phyloP scores from a whole-genome alignment of 2,797 vertebrate genomes.

The Tenualosa ilisha region DNA sequence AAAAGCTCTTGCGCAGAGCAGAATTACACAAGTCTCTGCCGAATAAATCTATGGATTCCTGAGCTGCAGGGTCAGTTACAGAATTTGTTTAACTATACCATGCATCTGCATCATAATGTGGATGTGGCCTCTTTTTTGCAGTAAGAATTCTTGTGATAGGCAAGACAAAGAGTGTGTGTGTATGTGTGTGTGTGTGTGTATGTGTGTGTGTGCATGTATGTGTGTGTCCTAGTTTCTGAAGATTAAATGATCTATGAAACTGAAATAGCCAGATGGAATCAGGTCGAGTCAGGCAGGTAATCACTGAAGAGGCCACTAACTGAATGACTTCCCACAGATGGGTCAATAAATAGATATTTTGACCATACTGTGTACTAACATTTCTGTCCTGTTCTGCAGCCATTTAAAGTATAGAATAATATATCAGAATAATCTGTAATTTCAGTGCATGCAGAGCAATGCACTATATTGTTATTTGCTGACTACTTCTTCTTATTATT shows the following conservation, averaged over 20 bases:
- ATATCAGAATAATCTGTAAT: not conserved
- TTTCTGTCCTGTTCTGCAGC: not conserved
- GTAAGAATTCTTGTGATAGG: not conserved
- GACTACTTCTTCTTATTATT: too few relatives aligned
- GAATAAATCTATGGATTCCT: not conserved
- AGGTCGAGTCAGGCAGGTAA: slow-evolving; percentile 37
- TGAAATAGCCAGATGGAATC: slow-evolving; percentile 23
- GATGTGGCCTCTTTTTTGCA: slow-evolving; percentile 57
- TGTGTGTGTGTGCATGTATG: slow-evolving; percentile 40
- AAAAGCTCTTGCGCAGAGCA: not conserved
- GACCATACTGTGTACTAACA: not conserved
- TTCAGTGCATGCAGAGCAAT: too few relatives aligned
- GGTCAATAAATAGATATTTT: slow-evolving; percentile 38
- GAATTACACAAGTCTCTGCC: not conserved
- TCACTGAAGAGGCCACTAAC: slow-evolving; percentile 32
- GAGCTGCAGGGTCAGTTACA: not conserved
- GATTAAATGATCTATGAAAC: slow-evolving; percentile 43
- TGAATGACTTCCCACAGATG: not conserved
- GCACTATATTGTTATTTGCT: too few relatives aligned
- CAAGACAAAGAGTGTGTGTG: slow-evolving; percentile 42
- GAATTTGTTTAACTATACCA: not conserved
- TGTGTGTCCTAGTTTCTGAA: slow-evolving; percentile 61
- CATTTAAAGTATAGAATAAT: not conserved
- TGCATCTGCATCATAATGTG: slow-evolving; percentile 9
- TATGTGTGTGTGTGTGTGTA: slow-evolving; percentile 49